Evolutionary conservation across 2,797 vertebrate species (phyloP).

Genomic region (Argya squamiceps): DNA sequence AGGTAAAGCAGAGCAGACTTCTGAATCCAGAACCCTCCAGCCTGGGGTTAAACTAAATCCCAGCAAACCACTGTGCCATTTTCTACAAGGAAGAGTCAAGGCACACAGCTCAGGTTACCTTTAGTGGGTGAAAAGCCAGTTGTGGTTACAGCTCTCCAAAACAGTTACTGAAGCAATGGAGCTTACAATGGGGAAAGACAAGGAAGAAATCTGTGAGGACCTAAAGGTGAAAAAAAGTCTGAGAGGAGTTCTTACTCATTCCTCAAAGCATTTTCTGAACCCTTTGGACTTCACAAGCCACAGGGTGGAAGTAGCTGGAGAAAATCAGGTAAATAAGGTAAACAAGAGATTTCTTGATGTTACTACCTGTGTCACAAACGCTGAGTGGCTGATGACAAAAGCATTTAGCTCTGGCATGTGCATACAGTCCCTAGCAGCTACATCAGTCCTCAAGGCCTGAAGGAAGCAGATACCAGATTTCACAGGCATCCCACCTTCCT

Average conservation of each 20-base stretch:
- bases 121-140: background rate
- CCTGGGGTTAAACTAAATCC: background rate
- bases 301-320: background rate
- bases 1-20: background rate
- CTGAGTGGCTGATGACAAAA: background rate
- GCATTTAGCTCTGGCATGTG: background rate
- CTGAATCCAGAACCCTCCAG: background rate
- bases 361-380: background rate
- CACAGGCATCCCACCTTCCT: background rate
- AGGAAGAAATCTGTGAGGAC: background rate
- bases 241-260: background rate
- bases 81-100: background rate
- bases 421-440: background rate
- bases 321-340: background rate
- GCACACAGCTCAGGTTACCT: fast-evolving
- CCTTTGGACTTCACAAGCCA: background rate
- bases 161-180: background rate
- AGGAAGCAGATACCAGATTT: background rate
- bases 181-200: background rate
- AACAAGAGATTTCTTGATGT: background rate
- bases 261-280: background rate
- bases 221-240: background rate
- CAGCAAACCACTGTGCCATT: background rate
- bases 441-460: background rate
- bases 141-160: background rate